Evolutionary conservation across 2,797 vertebrate species (phyloP), one percentile per base, ranked within the genome.

Genomic region (Crenuchus spilurus): DNA sequence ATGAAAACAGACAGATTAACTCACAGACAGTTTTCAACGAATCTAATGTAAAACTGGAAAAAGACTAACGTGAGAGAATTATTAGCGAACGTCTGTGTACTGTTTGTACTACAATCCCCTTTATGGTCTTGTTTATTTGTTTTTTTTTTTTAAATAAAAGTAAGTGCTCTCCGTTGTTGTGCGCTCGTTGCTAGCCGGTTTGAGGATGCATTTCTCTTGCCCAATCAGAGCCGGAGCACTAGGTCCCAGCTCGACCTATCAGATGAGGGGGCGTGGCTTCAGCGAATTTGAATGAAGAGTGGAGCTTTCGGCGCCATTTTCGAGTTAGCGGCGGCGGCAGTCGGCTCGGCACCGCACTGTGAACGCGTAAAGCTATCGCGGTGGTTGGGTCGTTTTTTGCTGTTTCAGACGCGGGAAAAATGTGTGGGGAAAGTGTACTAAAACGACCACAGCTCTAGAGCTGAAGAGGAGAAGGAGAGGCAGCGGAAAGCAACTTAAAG

Each of bases 221-320:
- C 93, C 91, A 94, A 94, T 93, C 88, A 82, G 84, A 79, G 6
- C 77, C 86, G 79, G 84, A 81, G 81, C 85, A 76, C 79, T 71
- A 72, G 76, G 89, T 91, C 89, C 89, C 90, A 90, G 83, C 89
- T 86, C 92, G 89, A 90, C 92, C 92, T 87, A 91, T 94, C 81
- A 88, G 87, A 74, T 83, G 85, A 87, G 89, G 90, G 94, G 89
- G 94, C 33, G 92, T 92, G 94, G 94, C 92, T 93, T 94, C 94
- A 93, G 93, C 94, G 94, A 96, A 97, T 98, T 98, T 97, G 96
- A 98, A 97, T 97, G 95, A 97, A 94, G 92, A 96, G 93, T 90
- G 90, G 85, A 90, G 94, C 94, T 97, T 97, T 98, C 95, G 96
- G 96, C 96, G 96, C 96, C 96, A 98, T 98, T 98, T 98, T 98